These are phyloP conservation scores for Rhagonycha lutea DNA, from an alignment of 2,888 invertebrate species.

Conservation along the genomic window DNA sequence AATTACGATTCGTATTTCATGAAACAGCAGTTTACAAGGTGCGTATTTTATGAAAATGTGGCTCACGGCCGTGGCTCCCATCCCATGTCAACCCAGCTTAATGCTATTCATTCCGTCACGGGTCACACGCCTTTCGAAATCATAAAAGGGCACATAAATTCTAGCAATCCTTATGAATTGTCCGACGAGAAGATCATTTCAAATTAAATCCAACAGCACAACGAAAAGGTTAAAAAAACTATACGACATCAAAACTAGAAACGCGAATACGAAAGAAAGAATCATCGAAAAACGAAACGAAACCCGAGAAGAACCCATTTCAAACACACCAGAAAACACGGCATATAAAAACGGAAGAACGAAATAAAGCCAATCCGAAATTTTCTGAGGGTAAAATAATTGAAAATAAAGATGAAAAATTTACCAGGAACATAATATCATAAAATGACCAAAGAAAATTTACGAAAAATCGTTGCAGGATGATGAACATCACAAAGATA, in stretches of 20 bases:
- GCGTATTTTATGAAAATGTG: too few relatives aligned
- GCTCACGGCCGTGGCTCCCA: too few relatives aligned
- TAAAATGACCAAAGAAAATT: slow-evolving; percentile 1
- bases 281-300: slow-evolving; percentile 14
- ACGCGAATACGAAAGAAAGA: slow-evolving; percentile 1
- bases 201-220: slow-evolving; percentile 9
- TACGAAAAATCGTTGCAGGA: neutral
- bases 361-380: slow-evolving; percentile 7
- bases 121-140: slow-evolving; percentile 11
- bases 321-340: neutral
- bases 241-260: slow-evolving; percentile 2
- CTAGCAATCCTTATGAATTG: neutral
- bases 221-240: neutral
- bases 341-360: neutral
- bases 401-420: slow-evolving; percentile 1
- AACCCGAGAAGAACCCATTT: slow-evolving; percentile 1
- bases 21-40: too few relatives aligned
- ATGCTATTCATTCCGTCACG: slow-evolving; percentile 7
- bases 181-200: slow-evolving; percentile 1
- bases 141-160: slow-evolving; percentile 1
- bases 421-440: slow-evolving; percentile 4
- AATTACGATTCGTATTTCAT: too few relatives aligned
- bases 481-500: neutral
- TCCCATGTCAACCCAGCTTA: too few relatives aligned
- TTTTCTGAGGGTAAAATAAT: neutral